phyloP scores from a whole-genome alignment of 1,140 invertebrate genomes.

The Scaptomyza pallida region DNA sequence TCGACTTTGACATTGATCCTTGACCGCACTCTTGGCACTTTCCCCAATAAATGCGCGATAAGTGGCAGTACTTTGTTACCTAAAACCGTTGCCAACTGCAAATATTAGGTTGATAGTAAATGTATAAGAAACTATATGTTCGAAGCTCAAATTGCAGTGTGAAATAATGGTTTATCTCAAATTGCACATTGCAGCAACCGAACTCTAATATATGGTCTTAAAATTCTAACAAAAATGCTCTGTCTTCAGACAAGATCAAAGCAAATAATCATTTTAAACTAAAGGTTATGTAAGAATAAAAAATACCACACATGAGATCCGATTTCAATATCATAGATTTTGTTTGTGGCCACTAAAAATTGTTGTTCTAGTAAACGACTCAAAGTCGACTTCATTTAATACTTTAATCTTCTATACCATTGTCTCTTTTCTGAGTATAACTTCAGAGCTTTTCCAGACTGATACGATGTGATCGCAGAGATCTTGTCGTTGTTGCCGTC shows the following conservation, averaged over 20 bases:
- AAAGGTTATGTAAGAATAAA: no score
- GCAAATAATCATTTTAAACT: constrained; percentile 5
- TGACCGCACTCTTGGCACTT: constrained; percentile 9
- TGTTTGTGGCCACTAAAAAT: no score
- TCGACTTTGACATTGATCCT: constrained; percentile 22
- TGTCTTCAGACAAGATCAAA: not conserved
- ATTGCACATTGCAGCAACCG: no score
- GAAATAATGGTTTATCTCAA: not conserved
- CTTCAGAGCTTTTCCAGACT: constrained; percentile 3
- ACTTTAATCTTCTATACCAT: no score
- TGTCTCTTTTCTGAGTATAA: not conserved
- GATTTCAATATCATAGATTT: no score
- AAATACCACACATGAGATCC: no score
- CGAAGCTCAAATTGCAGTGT: not conserved
- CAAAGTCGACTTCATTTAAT: no score
- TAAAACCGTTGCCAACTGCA: not conserved
- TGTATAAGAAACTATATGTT: not conserved
- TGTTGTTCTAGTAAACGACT: no score
- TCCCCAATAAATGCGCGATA: constrained; percentile 1
- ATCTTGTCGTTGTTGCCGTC: constrained; percentile 11
- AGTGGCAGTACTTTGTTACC: not conserved
- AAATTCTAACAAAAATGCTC: not conserved
- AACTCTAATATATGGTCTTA: no score
- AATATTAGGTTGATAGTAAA: not conserved
- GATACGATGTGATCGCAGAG: constrained; percentile 7